phyloP scores from a whole-genome alignment of 2,797 vertebrate genomes.

The Alauda arvensis region DNA sequence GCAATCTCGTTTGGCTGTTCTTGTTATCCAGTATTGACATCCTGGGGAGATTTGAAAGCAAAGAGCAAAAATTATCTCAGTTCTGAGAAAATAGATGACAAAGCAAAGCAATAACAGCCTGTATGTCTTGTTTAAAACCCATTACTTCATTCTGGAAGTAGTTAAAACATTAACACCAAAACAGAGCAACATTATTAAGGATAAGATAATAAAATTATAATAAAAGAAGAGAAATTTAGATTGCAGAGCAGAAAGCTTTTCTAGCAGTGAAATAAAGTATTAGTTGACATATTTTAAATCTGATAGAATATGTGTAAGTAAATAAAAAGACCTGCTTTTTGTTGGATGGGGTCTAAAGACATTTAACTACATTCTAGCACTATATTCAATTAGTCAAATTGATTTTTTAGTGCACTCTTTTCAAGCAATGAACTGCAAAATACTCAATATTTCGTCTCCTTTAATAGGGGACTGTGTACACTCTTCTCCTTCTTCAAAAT shows the following conservation, averaged over 20 bases:
- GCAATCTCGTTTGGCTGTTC: not conserved
- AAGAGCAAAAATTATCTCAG: not conserved
- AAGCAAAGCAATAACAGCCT: not conserved
- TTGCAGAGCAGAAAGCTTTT: not conserved
- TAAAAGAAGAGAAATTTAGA: not conserved
- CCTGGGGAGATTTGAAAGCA: not conserved
- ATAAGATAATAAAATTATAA: not conserved
- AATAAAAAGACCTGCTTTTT: not conserved
- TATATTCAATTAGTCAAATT: not conserved
- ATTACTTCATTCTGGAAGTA: not conserved
- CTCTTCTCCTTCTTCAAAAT: not conserved
- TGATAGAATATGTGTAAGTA: not conserved
- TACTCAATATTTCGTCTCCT: not conserved
- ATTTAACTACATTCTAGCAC: not conserved
- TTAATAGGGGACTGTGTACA: not conserved
- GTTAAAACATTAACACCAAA: not conserved
- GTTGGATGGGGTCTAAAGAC: not conserved
- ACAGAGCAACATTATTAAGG: not conserved
- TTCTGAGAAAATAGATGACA: not conserved
- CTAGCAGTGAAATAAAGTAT: not conserved
- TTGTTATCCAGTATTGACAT: not conserved
- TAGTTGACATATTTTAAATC: not conserved
- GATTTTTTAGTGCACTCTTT: not conserved
- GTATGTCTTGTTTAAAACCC: not conserved
- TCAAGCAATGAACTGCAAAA: not conserved